Percentiles rank a stretch among this genome's conserved stretches.
These are phyloP conservation scores for Cepaea nemoralis DNA, from an alignment of 1,140 invertebrate genomes.

Conservation along the genomic window DNA sequence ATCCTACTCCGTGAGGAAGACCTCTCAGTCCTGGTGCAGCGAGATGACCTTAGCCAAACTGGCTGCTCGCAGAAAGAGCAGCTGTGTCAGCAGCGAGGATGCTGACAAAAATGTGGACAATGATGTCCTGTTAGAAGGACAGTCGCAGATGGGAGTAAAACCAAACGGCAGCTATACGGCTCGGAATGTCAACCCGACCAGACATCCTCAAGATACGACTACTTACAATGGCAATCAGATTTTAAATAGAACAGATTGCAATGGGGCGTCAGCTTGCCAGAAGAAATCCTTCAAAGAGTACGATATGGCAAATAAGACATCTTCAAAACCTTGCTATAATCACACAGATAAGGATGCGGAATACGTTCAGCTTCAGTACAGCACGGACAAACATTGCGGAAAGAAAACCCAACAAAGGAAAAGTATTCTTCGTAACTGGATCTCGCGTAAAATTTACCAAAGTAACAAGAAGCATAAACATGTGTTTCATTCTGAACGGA, in stretches of 20 bases:
- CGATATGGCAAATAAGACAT: background rate
- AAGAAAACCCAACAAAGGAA: background rate
- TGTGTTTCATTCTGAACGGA: background rate
- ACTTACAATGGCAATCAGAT: background rate
- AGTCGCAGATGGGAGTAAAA: background rate
- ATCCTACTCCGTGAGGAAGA: slow-evolving; percentile 1
- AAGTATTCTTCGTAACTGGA: background rate
- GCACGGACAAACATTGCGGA: background rate
- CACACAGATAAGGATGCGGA: background rate
- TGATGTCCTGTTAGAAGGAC: background rate
- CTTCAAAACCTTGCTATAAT: background rate
- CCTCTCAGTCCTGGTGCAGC: background rate
- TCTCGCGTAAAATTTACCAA: background rate
- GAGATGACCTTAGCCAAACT: background rate
- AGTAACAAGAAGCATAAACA: background rate
- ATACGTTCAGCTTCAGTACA: background rate
- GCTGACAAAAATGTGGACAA: background rate
- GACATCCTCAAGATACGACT: background rate
- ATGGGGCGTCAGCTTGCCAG: background rate
- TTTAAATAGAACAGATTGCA: background rate
- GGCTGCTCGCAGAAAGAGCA: background rate
- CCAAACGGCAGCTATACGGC: background rate
- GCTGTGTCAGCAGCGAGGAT: slow-evolving; percentile 6
- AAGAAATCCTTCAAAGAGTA: background rate
- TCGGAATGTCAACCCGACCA: background rate